Percentiles rank a stretch among this genome's conserved stretches.
phyloP scores from a whole-genome alignment of 2,797 vertebrate genomes.

The Threskiornis aethiopicus region DNA sequence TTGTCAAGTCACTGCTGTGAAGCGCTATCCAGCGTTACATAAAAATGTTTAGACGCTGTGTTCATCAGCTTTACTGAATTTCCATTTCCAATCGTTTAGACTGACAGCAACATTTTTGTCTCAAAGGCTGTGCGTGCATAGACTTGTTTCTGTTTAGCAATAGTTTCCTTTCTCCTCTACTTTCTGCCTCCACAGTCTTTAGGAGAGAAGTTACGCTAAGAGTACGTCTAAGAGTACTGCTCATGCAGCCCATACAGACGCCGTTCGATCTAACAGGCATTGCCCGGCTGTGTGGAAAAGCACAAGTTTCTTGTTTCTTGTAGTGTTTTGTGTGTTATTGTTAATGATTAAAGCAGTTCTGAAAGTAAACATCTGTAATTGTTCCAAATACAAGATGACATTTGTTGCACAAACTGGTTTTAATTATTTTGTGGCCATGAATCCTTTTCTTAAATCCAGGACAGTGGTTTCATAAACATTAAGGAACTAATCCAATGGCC shows the following conservation, averaged over 20 bases:
- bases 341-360: constrained; percentile 61
- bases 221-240: not conserved
- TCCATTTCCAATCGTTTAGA: not conserved
- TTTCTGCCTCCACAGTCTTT: not conserved
- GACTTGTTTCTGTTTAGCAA: not conserved
- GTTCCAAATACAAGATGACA: constrained; percentile 52
- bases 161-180: not conserved
- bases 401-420: constrained; percentile 59
- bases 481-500: constrained; percentile 62
- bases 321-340: constrained; percentile 49
- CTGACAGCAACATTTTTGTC: not conserved
- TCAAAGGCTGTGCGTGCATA: not conserved
- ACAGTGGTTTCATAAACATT: constrained; percentile 57
- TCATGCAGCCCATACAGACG: not conserved
- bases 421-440: constrained; percentile 60
- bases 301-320: constrained; percentile 14
- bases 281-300: constrained; percentile 24
- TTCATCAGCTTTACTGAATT: not conserved
- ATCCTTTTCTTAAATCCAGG: constrained; percentile 51
- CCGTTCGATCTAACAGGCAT: not conserved
- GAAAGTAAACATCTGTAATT: constrained; percentile 70
- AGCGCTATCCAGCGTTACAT: not conserved
- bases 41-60: not conserved
- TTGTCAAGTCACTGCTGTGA: not conserved
- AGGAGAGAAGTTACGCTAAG: not conserved